phyloP scores from a whole-genome alignment of 1,140 invertebrate genomes.

The Danaus plexippus region DNA sequence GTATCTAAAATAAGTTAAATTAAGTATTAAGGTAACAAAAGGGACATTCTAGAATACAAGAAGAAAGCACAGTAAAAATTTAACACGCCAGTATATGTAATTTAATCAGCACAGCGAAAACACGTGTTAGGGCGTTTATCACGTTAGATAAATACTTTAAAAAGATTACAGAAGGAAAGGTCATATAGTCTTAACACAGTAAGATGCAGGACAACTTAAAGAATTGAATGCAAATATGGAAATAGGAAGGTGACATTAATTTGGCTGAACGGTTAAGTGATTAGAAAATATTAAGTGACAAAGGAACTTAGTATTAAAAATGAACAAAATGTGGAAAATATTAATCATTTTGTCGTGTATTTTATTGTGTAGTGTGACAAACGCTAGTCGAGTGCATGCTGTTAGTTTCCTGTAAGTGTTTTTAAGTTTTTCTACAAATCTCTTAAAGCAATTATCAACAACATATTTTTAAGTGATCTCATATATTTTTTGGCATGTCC shows the following conservation, averaged over 20 bases:
- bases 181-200: constrained; percentile 10
- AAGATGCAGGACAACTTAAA: constrained; percentile 6
- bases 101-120: constrained; percentile 15
- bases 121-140: constrained; percentile 22
- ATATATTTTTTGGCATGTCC: no score
- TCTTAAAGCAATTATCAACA: background rate
- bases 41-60: no score
- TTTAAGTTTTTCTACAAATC: constrained; percentile 8
- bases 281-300: constrained; percentile 10
- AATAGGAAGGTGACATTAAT: constrained; percentile 5
- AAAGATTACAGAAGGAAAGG: constrained; percentile 18
- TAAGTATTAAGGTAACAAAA: no score
- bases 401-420: constrained; percentile 62
- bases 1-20: no score
- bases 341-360: constrained; percentile 6
- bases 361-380: constrained; percentile 24
- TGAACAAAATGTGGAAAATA: constrained; percentile 18
- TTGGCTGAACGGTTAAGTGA: constrained; percentile 14
- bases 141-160: constrained; percentile 22
- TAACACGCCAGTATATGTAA: constrained; percentile 1
- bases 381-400: constrained; percentile 48
- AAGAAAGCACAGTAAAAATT: constrained; percentile 6
- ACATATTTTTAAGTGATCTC: no score
- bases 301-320: constrained; percentile 4
- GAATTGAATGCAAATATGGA: constrained; percentile 1